Base-by-base conservation (phyloP, 2,888 invertebrate species). In the Antitype chi region DNA sequence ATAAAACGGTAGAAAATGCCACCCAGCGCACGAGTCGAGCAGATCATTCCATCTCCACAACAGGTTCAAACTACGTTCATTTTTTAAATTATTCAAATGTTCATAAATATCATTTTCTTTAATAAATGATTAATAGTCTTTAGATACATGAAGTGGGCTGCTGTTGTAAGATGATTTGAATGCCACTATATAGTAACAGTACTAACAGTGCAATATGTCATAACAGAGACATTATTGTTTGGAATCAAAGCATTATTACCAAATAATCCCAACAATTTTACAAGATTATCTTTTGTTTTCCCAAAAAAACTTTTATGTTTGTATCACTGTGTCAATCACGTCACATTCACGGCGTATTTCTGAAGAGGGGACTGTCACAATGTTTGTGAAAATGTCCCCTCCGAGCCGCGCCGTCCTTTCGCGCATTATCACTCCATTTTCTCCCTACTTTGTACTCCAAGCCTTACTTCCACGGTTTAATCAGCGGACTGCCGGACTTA, bases 401-500 rank as follows among this genome's bases (percentile, higher is more conserved):
- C 23, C 17, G 3, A 62, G 28, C 25, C 9, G 9, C 38, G 4
- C 15, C 64, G 25, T 62, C 69, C 9, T 25, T 38, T 5, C 9
- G 38, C 23, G 59, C 49, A 67, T 84, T 80, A 70, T 63, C 74
- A 68, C 84, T 80, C 74, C 84, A 80, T 82, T 70, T 25, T n/a
- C 52, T 64, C 49, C 23, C 53, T 55, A 63, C 17, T 84, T 80
- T 68, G 57, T 78, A 57, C 23, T 0, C 53, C 25, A 49, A 70
- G 68, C 62, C 28, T 67, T 38, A 69, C 55, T 80, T 83, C 66
- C 64, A 74, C 74, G 75, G 70, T 87, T 87, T 87, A 87, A 87
- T 87, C 82, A 85, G 77, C 43, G 60, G 75, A 72, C 85, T 74
- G 85, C 70, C 69, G 73, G 85, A 85, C 87, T 85, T 79, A 82